Percentiles rank a stretch among this genome's conserved stretches.
Conservation (phyloP, 92 coral and sea anemone genomes). For the Actinostola sp. region DNA sequence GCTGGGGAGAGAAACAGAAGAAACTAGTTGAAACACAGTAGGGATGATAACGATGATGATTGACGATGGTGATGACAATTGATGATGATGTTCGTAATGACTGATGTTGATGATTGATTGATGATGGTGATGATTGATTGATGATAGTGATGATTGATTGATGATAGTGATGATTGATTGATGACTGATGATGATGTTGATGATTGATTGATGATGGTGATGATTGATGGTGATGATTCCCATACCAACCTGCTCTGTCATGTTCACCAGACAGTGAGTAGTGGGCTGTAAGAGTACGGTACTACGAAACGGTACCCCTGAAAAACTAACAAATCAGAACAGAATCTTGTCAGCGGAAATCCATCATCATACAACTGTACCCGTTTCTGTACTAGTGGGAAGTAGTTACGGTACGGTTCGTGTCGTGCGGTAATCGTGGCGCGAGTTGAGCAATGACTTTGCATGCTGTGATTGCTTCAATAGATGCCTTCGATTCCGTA, state of each 20-base stretch:
- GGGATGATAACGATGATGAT: too few species aligned
- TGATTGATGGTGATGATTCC: not conserved
- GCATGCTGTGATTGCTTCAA: too few species aligned
- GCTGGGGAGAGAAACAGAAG: conserved; percentile 45
- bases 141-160: not conserved
- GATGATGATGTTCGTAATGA: not conserved
- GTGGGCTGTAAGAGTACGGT: conserved; percentile 96
- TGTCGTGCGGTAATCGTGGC: too few species aligned
- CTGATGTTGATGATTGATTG: not conserved
- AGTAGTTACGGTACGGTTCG: too few species aligned
- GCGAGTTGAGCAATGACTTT: too few species aligned
- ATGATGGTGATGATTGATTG: not conserved
- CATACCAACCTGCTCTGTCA: conserved; percentile 86
- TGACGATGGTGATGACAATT: too few species aligned
- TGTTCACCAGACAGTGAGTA: conserved; percentile 94
- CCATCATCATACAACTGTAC: not conserved
- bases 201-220: too few species aligned
- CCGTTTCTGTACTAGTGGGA: too few species aligned
- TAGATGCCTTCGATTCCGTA: too few species aligned
- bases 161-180: not conserved
- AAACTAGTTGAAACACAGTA: not conserved
- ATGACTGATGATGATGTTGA: not conserved
- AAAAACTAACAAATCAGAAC: conserved; percentile 57
- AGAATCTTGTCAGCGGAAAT: not conserved
- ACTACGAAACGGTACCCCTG: conserved; percentile 94